Percentiles rank a stretch among this genome's conserved stretches.
phyloP scores from a whole-genome alignment of 2,113 vertebrate genomes.

The Pterocles burchelli region DNA sequence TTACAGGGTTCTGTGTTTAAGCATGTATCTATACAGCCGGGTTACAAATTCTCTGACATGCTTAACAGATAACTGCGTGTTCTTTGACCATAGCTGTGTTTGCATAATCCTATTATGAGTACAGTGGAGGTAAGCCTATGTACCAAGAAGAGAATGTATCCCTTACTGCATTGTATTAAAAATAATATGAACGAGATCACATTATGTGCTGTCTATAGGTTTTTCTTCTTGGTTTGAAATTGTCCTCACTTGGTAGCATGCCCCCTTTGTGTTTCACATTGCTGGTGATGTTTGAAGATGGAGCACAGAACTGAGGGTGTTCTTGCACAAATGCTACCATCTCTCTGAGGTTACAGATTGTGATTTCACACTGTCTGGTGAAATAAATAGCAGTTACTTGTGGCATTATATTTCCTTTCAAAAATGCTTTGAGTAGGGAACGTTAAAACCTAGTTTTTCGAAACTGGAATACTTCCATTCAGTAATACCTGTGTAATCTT shows the following conservation, averaged over 20 bases:
- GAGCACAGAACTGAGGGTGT: not conserved
- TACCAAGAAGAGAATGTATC: not conserved
- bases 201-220: not conserved
- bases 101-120: not conserved
- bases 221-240: not conserved
- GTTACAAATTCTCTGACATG: not conserved
- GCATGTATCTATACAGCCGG: not conserved
- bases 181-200: not conserved
- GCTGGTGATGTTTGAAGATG: not conserved
- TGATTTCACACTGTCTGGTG: not conserved
- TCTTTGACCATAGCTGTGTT: not conserved
- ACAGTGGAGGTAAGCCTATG: not conserved
- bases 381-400: not conserved
- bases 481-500: constrained; percentile 33
- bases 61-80: not conserved
- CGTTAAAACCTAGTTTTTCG: constrained; percentile 19
- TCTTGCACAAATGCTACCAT: not conserved
- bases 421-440: not conserved
- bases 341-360: not conserved
- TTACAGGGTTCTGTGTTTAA: not conserved
- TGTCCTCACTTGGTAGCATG: not conserved
- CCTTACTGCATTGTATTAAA: not conserved
- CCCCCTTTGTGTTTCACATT: not conserved
- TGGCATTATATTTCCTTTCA: not conserved
- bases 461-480: not conserved